These are phyloP conservation scores for Enteromius unitaeniatus DNA, from an alignment of 2,797 vertebrate species.

Conservation along the genomic window DNA sequence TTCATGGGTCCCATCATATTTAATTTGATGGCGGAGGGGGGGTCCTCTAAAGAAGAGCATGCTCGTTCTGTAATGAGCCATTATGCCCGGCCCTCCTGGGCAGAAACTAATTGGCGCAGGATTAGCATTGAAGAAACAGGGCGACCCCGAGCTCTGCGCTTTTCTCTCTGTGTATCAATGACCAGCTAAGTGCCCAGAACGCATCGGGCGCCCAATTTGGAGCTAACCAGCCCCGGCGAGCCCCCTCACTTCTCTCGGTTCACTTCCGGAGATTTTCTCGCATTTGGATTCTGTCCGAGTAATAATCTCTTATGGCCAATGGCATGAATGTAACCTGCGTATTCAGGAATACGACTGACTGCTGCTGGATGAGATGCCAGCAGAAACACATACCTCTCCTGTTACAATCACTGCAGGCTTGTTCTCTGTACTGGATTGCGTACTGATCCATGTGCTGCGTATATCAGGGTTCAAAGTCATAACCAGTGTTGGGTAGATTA, in stretches of 20 bases:
- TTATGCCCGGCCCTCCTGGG: conserved; percentile 70
- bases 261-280: conserved; percentile 12
- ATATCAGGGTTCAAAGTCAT: not conserved
- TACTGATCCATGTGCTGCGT: not conserved
- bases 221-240: conserved; percentile 21
- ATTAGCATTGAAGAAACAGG: conserved; percentile 78
- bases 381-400: not conserved
- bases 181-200: conserved; percentile 52
- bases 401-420: not conserved
- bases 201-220: conserved; percentile 47
- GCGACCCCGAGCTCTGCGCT: conserved; percentile 54
- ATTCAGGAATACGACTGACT: conserved; percentile 5
- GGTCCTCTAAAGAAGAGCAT: conserved; percentile 55
- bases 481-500: not conserved
- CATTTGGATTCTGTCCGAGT: conserved; percentile 18
- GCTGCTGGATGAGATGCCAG: not conserved
- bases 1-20: conserved; percentile 63
- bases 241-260: not conserved
- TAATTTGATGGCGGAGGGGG: conserved; percentile 64
- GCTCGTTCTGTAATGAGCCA: conserved; percentile 62
- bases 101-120: conserved; percentile 82
- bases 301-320: conserved; percentile 10
- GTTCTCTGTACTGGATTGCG: not conserved
- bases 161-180: conserved; percentile 52
- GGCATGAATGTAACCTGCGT: conserved; percentile 10